A percentile compares a stretch with the other conserved stretches of the same genome.
Evolutionary conservation across 2,888 invertebrate species (phyloP).

Genomic region (Andrena bucephala): DNA sequence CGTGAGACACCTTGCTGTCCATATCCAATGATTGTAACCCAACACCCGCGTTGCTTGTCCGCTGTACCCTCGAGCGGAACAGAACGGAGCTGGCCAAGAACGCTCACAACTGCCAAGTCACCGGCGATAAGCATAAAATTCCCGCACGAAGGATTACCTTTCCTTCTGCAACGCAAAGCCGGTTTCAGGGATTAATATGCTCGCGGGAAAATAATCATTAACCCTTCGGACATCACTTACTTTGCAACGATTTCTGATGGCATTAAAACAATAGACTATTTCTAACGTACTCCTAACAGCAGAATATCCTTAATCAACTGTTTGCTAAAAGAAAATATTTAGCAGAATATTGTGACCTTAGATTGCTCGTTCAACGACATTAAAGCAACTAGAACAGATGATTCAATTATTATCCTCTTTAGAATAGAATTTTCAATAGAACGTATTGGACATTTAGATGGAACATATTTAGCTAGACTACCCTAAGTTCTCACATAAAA

Average conservation of each 20-base stretch:
- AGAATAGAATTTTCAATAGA: neutral
- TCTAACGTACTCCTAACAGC: neutral
- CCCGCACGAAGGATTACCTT: slow-evolving; percentile 49
- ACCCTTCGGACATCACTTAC: neutral
- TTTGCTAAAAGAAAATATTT: neutral
- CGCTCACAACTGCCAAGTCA: slow-evolving; percentile 66
- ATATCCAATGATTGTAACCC: slow-evolving; percentile 73
- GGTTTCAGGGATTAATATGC: neutral
- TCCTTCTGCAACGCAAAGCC: slow-evolving; percentile 41
- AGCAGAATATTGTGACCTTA: neutral
- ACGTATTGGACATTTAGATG: no score
- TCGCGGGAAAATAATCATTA: slow-evolving; percentile 17
- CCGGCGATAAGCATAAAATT: slow-evolving; percentile 64
- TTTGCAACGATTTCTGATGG: neutral
- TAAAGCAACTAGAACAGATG: no score
- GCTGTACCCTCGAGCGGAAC: slow-evolving; percentile 53
- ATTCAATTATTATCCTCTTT: neutral
- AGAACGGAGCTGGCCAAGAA: slow-evolving; percentile 66
- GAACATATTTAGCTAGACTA: no score
- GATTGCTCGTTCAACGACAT: no score
- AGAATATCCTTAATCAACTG: no score
- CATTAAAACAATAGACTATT: neutral
- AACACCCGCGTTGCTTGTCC: slow-evolving; percentile 61
- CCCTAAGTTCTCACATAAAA: no score
- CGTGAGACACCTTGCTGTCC: slow-evolving; percentile 46